A percentile compares a stretch with the other conserved stretches of the same genome.
Conservation (phyloP, 2,888 invertebrate species). For the Lasioglossum vierecki region DNA sequence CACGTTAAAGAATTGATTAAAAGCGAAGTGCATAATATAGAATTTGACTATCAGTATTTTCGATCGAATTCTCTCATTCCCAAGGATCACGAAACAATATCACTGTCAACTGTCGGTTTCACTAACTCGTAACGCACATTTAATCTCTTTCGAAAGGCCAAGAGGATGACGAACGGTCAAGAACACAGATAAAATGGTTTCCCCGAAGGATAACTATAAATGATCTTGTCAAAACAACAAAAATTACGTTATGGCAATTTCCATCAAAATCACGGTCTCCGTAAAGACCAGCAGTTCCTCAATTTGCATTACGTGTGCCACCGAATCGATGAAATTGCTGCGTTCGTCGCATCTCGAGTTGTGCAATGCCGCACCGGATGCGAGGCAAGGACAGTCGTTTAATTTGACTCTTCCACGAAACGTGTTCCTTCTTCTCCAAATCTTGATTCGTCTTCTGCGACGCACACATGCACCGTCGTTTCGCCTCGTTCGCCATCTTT, state of each 20-base stretch:
- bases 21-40: not conserved
- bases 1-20: not conserved
- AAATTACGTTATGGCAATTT: not conserved
- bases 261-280: not conserved
- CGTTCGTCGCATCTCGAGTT: slow-evolving; percentile 27
- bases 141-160: not conserved
- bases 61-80: not conserved
- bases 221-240: not conserved
- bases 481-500: not conserved
- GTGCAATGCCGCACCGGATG: slow-evolving; percentile 57
- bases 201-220: not conserved
- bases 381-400: slow-evolving; percentile 50
- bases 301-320: slow-evolving; percentile 21
- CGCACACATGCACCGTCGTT: not conserved
- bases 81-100: not conserved
- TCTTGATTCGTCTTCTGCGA: not conserved
- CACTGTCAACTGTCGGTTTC: not conserved
- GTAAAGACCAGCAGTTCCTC: slow-evolving; percentile 13
- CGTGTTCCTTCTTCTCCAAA: too few relatives aligned
- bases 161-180: not conserved
- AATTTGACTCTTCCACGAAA: slow-evolving; percentile 14
- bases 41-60: too few relatives aligned
- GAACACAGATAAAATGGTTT: not conserved
- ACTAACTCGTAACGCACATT: not conserved
- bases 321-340: slow-evolving; percentile 26